Percentiles rank a stretch among this genome's conserved stretches.
Evolutionary conservation across 2,113 vertebrate genomes (phyloP).

Genomic region (Desmodus rotundus): DNA sequence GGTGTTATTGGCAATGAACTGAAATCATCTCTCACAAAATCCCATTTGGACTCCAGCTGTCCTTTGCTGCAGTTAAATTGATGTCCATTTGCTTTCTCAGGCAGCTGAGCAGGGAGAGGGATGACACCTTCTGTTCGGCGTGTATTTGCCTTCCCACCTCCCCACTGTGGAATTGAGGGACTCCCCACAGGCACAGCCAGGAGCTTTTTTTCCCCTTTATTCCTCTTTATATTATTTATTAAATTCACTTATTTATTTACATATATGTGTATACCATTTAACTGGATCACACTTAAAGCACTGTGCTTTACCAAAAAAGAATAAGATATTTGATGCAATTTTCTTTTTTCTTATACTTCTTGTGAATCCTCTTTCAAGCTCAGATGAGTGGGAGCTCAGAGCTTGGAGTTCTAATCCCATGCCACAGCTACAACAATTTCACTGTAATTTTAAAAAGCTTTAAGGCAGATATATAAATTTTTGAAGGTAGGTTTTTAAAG

Average conservation of each 20-base stretch:
- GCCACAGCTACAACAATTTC: not conserved
- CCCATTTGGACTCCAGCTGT: not conserved
- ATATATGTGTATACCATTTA: not conserved
- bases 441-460: not conserved
- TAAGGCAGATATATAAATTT: not conserved
- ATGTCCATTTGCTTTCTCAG: not conserved
- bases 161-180: not conserved
- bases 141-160: not conserved
- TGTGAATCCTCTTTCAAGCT: constrained; percentile 7
- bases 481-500: not conserved
- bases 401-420: not conserved
- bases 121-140: not conserved
- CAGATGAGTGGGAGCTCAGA: not conserved
- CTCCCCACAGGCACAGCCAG: not conserved
- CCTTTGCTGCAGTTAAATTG: not conserved
- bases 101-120: not conserved
- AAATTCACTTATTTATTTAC: not conserved
- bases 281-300: not conserved
- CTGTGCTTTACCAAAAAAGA: not conserved
- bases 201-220: not conserved
- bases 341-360: not conserved
- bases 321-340: not conserved
- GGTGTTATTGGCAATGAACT: not conserved
- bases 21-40: not conserved
- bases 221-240: not conserved